These are phyloP conservation scores for Acromyrmex echinatior DNA, from an alignment of 1,140 invertebrate species.

Conservation along the genomic window DNA sequence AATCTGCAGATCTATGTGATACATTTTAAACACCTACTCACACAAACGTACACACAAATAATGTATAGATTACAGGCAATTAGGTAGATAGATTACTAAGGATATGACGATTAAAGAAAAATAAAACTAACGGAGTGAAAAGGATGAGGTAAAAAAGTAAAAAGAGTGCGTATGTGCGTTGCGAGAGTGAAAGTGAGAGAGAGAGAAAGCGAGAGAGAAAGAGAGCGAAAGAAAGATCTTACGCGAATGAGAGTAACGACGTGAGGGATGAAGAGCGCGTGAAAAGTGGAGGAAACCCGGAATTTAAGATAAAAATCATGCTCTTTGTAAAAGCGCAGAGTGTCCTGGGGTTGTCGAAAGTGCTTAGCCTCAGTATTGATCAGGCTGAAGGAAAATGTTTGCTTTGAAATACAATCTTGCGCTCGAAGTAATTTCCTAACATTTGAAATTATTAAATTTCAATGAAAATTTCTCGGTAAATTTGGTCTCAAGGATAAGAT, in stretches of 20 bases:
- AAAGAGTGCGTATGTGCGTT: constrained; percentile 25
- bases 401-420: not conserved
- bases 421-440: not conserved
- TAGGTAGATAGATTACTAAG: constrained; percentile 67
- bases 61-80: constrained; percentile 72
- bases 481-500: not conserved
- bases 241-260: constrained; percentile 36
- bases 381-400: not conserved
- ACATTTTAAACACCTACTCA: constrained; percentile 68
- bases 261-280: not conserved
- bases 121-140: not conserved
- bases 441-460: not conserved
- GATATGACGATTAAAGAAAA: constrained; percentile 34
- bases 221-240: constrained; percentile 36
- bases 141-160: constrained; percentile 7
- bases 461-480: not conserved
- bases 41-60: constrained; percentile 40
- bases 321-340: constrained; percentile 36
- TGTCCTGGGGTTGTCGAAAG: constrained; percentile 5
- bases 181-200: constrained; percentile 20
- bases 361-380: not conserved
- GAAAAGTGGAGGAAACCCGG: constrained; percentile 14
- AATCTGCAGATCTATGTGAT: constrained; percentile 61
- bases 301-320: constrained; percentile 31
- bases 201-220: not conserved